Conservation (phyloP, 2,113 vertebrate species). For the Todiramphus saurophagus region DNA sequence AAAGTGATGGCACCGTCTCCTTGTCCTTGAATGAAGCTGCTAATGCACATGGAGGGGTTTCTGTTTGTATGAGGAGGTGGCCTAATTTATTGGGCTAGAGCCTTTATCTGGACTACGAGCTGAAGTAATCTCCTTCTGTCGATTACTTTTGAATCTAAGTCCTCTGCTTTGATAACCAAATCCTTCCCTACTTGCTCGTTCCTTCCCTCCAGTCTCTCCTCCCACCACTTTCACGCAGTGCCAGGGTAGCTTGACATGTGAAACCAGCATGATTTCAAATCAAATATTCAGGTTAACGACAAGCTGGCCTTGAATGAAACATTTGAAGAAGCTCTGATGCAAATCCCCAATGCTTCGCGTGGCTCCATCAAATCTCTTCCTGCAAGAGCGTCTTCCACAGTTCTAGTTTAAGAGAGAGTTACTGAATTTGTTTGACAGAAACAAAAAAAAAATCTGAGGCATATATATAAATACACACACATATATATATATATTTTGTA, state of each 20-base stretch:
- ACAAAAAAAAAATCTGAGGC: not conserved
- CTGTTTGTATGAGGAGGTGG: not conserved
- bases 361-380: slow-evolving; percentile 29
- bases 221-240: not conserved
- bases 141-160: not conserved
- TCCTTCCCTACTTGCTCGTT: not conserved
- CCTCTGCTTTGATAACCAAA: slow-evolving; percentile 31
- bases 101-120: not conserved
- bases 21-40: not conserved
- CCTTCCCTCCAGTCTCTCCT: not conserved
- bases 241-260: not conserved
- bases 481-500: not conserved
- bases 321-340: slow-evolving; percentile 35
- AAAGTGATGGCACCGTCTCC: not conserved
- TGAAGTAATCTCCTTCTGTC: not conserved
- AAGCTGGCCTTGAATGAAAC: slow-evolving; percentile 33
- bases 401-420: slow-evolving; percentile 37
- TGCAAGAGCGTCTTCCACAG: slow-evolving; percentile 10
- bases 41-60: not conserved
- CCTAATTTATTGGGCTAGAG: not conserved
- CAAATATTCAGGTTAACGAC: not conserved
- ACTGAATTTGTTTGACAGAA: slow-evolving; percentile 10
- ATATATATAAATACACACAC: not conserved
- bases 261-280: not conserved
- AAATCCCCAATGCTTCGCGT: not conserved